Evolutionary conservation across 1,140 invertebrate genomes (phyloP), one percentile per base, ranked within the genome.

Genomic region (Sitodiplosis mosellana): DNA sequence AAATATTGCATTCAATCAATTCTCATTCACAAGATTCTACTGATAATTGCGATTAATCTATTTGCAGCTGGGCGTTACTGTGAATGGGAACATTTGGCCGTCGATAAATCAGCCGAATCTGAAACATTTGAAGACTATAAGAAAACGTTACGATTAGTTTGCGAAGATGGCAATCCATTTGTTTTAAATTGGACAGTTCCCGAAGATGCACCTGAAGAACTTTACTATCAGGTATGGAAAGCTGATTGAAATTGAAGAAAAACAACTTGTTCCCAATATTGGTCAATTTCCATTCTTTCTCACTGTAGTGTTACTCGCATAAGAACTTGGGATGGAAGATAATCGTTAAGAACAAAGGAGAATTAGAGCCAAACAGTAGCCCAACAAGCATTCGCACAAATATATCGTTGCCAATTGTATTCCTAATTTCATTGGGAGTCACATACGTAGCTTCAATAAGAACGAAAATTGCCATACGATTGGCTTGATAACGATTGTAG

Each of bases 281-380:
- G n/a, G n/a, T n/a, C n/a, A n/a, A n/a, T n/a, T n/a, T n/a, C n/a
- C n/a, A 27, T 49, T 37, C 21, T 47, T 49, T 46, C 17, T 53
- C 10, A 44, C 70, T 73, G 2, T 69, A 96, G 88, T 93, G 89
- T 66, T 94, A 87, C 64, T 80, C 78, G 6, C 87, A 93, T 65
- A 85, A 80, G 48, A 85, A 90, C 63, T 73, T 95, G 41, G 91
- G 91, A 8, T 92, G 87, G 85, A 92, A 90, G 63, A 93, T 96
- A 51, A 74, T 87, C 57, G 85, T 96, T 1, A 77, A 89, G 0
- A 76, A 92, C 55, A 67, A 75, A 11, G 81, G 76, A 20, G 11
- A 19, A 17, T 19, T 18, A 18, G n/a, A 6, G 11, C 41, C n/a
- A 5, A 18, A 5, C n/a, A 19, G 18, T 43, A n/a, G 20, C 20